Evolutionary conservation across 23 tunicate genomes (phyloP).

Genomic region (Halocynthia aurantium): DNA sequence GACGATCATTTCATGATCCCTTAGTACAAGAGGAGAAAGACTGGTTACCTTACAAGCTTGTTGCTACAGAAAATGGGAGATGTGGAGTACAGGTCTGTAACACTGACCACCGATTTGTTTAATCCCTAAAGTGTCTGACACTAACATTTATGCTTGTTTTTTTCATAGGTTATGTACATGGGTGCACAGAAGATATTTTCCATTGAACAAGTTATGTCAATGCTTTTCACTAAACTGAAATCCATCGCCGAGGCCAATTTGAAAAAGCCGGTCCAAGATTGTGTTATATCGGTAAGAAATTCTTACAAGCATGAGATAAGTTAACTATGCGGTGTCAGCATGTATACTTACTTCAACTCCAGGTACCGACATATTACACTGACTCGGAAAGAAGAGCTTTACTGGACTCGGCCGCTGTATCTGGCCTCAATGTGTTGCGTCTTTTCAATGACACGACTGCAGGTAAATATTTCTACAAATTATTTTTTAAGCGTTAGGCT

Average conservation of each 20-base stretch:
- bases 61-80: constrained; percentile 50
- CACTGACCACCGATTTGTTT: too few relatives aligned
- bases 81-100: constrained; percentile 67
- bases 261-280: constrained; percentile 82
- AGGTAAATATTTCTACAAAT: constrained; percentile 13
- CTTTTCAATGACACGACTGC: constrained; percentile 85
- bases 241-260: constrained; percentile 70
- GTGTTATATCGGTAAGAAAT: constrained; percentile 81
- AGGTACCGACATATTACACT: constrained; percentile 89
- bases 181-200: constrained; percentile 58
- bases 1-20: constrained; percentile 75
- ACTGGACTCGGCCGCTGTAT: constrained; percentile 41
- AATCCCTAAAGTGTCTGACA: background rate
- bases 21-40: constrained; percentile 54
- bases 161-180: constrained; percentile 21
- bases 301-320: background rate
- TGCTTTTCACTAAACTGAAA: constrained; percentile 84
- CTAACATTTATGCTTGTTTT: background rate
- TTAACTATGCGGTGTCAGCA: background rate
- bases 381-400: constrained; percentile 66
- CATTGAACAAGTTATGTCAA: constrained; percentile 80
- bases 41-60: constrained; percentile 61
- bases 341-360: background rate
- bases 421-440: constrained; percentile 58
- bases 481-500: background rate